phyloP scores from a whole-genome alignment of 2,113 vertebrate genomes.

The Parotia lawesii region DNA sequence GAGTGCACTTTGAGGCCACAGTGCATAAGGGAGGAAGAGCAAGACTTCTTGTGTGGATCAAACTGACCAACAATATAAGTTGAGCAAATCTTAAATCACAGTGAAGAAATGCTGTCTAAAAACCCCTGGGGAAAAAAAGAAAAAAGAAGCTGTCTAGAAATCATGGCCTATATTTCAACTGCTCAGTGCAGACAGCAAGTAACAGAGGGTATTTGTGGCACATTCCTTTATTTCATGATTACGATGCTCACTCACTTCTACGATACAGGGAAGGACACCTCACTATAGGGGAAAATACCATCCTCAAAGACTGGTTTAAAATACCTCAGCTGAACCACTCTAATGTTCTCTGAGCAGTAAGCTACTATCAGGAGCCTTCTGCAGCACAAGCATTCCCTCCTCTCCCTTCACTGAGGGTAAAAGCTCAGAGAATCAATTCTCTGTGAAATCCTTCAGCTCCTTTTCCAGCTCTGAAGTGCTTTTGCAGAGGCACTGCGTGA shows the following conservation, averaged over 20 bases:
- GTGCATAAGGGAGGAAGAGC: background rate
- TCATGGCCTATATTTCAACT: background rate
- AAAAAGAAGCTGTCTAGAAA: background rate
- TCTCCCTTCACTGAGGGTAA: background rate
- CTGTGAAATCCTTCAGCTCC: slow-evolving; percentile 17
- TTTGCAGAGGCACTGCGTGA: background rate
- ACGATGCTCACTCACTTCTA: background rate
- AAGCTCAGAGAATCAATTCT: slow-evolving; percentile 29
- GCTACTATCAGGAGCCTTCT: background rate
- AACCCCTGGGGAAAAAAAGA: background rate
- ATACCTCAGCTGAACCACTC: background rate
- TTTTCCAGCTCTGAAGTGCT: background rate
- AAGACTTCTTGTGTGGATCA: background rate
- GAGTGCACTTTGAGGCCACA: accelerated
- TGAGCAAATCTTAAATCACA: background rate
- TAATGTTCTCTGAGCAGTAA: background rate
- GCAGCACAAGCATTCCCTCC: background rate
- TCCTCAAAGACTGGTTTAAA: background rate
- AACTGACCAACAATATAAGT: background rate
- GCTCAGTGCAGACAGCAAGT: background rate
- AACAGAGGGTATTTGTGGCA: background rate
- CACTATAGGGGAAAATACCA: background rate
- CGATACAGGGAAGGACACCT: background rate
- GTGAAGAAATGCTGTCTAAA: background rate
- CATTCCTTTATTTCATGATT: background rate